phyloP scores from a whole-genome alignment of 2,888 invertebrate species.

The Platypus cylindrus region DNA sequence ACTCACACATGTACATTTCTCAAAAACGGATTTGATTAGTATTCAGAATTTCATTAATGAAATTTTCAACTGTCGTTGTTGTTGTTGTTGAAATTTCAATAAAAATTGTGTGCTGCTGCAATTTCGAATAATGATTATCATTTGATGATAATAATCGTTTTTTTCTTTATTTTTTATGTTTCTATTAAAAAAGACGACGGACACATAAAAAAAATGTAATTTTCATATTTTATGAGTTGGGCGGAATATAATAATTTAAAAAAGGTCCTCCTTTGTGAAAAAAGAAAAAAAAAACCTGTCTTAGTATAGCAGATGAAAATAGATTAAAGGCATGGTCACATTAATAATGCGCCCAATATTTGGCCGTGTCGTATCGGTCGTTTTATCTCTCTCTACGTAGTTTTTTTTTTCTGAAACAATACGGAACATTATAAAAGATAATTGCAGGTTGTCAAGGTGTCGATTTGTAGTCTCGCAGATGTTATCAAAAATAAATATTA shows the following conservation, averaged over 20 bases:
- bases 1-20: too few relatives aligned
- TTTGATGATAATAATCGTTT: too few relatives aligned
- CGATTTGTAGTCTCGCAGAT: slow-evolving; percentile 37
- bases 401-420: slow-evolving; percentile 34
- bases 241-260: slow-evolving; percentile 16
- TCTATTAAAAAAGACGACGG: too few relatives aligned
- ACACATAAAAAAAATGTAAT: slow-evolving; percentile 14
- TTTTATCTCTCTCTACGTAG: slow-evolving; percentile 27
- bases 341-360: slow-evolving; percentile 23
- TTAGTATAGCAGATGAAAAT: slow-evolving; percentile 15
- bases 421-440: slow-evolving; percentile 34
- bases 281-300: slow-evolving; percentile 15
- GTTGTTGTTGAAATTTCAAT: too few relatives aligned
- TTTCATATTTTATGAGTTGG: slow-evolving; percentile 17
- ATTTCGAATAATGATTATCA: too few relatives aligned
- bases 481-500: slow-evolving; percentile 38
- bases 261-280: slow-evolving; percentile 13
- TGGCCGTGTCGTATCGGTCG: slow-evolving; percentile 22
- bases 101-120: too few relatives aligned
- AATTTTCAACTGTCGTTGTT: slow-evolving; percentile 11
- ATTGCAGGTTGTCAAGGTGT: slow-evolving; percentile 38
- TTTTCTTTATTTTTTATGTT: too few relatives aligned
- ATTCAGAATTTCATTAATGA: slow-evolving; percentile 10
- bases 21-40: slow-evolving; percentile 14
- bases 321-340: slow-evolving; percentile 14